These are phyloP conservation scores for Idaea aversata DNA, from an alignment of 2,888 invertebrate species.

Conservation along the genomic window DNA sequence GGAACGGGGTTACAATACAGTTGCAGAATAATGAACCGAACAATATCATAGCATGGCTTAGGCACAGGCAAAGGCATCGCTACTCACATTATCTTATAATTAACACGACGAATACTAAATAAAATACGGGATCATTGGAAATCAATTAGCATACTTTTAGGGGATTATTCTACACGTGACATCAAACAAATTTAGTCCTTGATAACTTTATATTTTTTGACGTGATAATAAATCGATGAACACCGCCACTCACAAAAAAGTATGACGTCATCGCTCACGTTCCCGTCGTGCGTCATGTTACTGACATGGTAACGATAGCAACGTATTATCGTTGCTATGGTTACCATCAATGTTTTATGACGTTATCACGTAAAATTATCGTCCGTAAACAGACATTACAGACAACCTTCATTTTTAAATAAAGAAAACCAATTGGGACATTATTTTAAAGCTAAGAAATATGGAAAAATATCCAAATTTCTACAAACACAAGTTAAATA, in stretches of 20 bases:
- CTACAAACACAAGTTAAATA: background rate
- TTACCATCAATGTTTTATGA: no score
- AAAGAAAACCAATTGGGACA: no score
- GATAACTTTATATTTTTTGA: background rate
- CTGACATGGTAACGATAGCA: no score
- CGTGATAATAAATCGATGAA: no score
- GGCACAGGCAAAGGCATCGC: conserved; percentile 41
- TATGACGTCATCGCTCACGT: no score
- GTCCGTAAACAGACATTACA: no score
- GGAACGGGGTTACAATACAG: background rate
- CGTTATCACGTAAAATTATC: no score
- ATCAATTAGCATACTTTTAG: background rate
- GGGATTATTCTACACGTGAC: background rate
- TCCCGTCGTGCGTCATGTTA: no score
- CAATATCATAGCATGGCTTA: conserved; percentile 51
- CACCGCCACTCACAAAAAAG: no score
- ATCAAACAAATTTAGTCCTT: background rate
- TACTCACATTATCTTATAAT: conserved; percentile 61
- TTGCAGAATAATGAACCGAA: conserved; percentile 63
- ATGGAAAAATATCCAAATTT: background rate
- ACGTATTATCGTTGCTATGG: no score
- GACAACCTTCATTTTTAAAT: no score
- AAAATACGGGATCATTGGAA: conserved; percentile 32
- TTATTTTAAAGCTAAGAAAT: no score
- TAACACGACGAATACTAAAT: conserved; percentile 69